Base-by-base conservation (phyloP, 2,888 invertebrate genomes). In the Argyra leucocephala region DNA sequence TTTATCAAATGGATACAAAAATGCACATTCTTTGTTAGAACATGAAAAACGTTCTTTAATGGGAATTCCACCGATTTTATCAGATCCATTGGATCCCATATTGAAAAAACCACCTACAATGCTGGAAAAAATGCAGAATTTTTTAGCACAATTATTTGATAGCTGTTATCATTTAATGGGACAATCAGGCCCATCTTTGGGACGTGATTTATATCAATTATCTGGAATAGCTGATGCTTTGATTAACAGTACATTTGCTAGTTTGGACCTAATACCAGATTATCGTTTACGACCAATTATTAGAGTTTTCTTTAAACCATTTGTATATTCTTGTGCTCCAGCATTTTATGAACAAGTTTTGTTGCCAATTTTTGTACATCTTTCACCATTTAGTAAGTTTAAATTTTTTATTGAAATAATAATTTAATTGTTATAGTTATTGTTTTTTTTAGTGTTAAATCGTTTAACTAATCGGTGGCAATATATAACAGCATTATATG, bases 301-400 rank as follows among this genome's bases (percentile, higher is more conserved):
- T 70, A 84, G 94, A 62, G 88, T 88, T 57, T 93, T 94, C 75
- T 82, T 95, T 72, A 92, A 91, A 74, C 90, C 93, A 22, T 91
- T 93, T 73, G 85, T 95, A 70, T 87, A 87, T 75, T 88, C 88
- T 70, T 96, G 95, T 76, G 94, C 94, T 64, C 87, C 89, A 58
- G 87, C 89, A 66, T 90, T 88, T 78, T 89, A 90, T 74, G 85
- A 84, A 65, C 81, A 83, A 68, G 91, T 92, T 48, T 82, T 93
- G 59, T 79, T 93, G 74, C 93, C 94, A 62, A 82, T 95, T 62
- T 82, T 95, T 68, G 85, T 86, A 4, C 89, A 88, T 73, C 81
- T 92, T 57, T 86, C 90, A 63, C 91, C 92, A 1, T 86, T 88
- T 78, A 90, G 90, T 90, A 76, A 85, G 88, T 85, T 23, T 48